phyloP scores from a whole-genome alignment of 2,113 vertebrate species.

The Boleophthalmus pectinirostris region DNA sequence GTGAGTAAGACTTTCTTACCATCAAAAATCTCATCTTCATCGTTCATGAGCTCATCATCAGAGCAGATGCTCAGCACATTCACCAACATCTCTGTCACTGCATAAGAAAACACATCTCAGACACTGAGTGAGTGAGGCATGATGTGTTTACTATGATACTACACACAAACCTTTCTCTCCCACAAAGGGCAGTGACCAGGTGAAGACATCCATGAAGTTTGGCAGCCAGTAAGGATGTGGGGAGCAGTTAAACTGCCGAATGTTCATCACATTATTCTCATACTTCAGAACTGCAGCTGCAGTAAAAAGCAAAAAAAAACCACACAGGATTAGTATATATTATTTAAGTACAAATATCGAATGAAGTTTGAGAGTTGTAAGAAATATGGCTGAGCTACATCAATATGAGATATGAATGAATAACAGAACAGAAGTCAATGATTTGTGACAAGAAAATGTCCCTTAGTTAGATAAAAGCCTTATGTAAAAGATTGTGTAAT shows the following conservation, averaged over 20 bases:
- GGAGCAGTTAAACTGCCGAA: slow-evolving; percentile 85
- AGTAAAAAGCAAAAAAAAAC: background rate
- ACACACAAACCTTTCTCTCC: slow-evolving; percentile 78
- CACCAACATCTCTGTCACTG: slow-evolving; percentile 85
- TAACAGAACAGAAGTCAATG: background rate
- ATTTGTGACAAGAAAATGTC: slow-evolving; percentile 5
- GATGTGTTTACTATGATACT: background rate
- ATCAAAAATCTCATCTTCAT: slow-evolving; percentile 82
- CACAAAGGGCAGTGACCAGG: slow-evolving; percentile 85
- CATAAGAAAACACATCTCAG: slow-evolving; percentile 9
- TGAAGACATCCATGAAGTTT: slow-evolving; percentile 87
- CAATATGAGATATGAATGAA: background rate
- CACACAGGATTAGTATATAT: background rate
- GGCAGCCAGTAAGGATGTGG: slow-evolving; percentile 85
- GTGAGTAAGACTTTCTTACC: slow-evolving; percentile 60
- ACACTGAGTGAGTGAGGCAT: background rate
- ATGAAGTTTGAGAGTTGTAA: background rate
- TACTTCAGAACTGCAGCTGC: slow-evolving; percentile 84
- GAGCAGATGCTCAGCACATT: slow-evolving; percentile 85
- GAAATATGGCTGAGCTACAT: background rate
- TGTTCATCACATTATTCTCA: slow-evolving; percentile 87
- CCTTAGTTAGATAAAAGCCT: slow-evolving; percentile 2
- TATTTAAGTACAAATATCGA: background rate
- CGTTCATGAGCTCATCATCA: slow-evolving; percentile 83
- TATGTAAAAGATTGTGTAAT: slow-evolving; percentile 10